Percentiles rank a stretch among this genome's conserved stretches.
Evolutionary conservation across 2,797 vertebrate genomes (phyloP).

Genomic region (Microhierax caerulescens): DNA sequence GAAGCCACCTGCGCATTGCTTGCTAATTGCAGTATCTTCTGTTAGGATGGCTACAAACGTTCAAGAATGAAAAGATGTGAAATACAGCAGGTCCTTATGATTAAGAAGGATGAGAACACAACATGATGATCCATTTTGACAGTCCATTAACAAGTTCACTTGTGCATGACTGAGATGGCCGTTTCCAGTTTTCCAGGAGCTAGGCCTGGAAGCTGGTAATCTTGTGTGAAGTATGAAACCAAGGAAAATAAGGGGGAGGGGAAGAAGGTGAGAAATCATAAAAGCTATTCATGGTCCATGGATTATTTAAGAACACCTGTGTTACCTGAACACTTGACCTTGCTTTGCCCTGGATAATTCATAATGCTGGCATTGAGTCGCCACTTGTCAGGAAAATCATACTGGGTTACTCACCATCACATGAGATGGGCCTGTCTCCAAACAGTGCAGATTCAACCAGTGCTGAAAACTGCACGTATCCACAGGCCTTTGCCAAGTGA

Average conservation of each 20-base stretch:
- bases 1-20: background rate
- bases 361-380: background rate
- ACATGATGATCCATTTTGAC: background rate
- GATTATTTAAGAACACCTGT: background rate
- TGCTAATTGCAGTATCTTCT: background rate
- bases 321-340: conserved; percentile 20
- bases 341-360: conserved; percentile 24
- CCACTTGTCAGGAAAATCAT: background rate
- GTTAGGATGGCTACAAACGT: fast-evolving
- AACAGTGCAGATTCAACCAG: background rate
- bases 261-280: background rate
- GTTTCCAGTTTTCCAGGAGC: background rate
- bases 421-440: conserved; percentile 3
- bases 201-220: background rate
- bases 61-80: background rate
- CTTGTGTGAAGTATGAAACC: background rate
- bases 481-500: background rate
- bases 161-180: background rate
- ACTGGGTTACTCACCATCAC: conserved; percentile 4
- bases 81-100: background rate
- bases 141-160: background rate
- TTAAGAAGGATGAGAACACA: background rate
- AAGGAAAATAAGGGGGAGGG: background rate
- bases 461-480: background rate
- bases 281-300: background rate